Percentiles rank a stretch among this genome's conserved stretches.
Conservation (phyloP, 2,888 invertebrate species). For the Caenorhabditis plicata region DNA sequence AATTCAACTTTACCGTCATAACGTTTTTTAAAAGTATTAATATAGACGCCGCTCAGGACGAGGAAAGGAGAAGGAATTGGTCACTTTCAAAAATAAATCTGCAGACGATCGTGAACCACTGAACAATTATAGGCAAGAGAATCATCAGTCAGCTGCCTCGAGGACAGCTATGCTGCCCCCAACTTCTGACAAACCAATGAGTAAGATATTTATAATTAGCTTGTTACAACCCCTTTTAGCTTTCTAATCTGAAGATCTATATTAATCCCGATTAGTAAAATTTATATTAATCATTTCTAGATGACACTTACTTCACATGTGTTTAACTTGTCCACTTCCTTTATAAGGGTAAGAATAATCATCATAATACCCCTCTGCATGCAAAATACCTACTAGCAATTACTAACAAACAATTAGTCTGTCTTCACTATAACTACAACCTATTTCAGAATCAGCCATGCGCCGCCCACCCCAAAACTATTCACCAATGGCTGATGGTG, state of each 20-base stretch:
- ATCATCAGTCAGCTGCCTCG: slow-evolving; percentile 2
- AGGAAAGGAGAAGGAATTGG: slow-evolving; percentile 19
- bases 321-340: no score
- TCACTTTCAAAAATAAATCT: slow-evolving; percentile 3
- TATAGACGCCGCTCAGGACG: background rate
- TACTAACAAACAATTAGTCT: background rate
- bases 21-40: background rate
- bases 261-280: no score
- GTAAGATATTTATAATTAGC: slow-evolving; percentile 22
- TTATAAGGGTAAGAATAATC: no score
- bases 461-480: slow-evolving; percentile 29
- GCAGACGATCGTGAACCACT: slow-evolving; percentile 19
- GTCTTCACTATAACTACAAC: slow-evolving; percentile 1
- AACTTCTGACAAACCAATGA: slow-evolving; percentile 30
- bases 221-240: no score
- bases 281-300: slow-evolving; percentile 10
- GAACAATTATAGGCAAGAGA: slow-evolving; percentile 15
- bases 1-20: no score
- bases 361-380: no score
- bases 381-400: background rate
- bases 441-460: slow-evolving; percentile 51
- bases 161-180: slow-evolving; percentile 34
- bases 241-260: no score
- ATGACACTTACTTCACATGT: slow-evolving; percentile 21
- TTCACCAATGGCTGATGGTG: slow-evolving; percentile 10